Evolutionary conservation across 2,888 invertebrate genomes (phyloP), one percentile per base, ranked within the genome.

Genomic region (Stenodera caucasica): DNA sequence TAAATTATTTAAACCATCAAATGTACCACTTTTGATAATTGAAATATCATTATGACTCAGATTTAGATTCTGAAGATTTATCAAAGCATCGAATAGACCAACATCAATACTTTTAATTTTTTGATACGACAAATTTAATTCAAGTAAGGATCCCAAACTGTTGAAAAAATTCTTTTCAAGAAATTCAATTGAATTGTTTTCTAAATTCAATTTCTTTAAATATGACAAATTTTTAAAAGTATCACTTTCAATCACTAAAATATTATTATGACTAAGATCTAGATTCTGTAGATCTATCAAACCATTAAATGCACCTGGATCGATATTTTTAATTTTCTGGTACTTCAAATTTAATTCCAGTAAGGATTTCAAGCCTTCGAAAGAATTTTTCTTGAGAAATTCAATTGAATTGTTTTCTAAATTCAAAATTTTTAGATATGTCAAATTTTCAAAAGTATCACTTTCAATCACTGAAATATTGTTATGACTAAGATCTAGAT

Each of bases 31-130:
- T 53, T 53, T 15, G 8, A 53, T n/a, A 29, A 7, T 1, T 1
- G 49, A 33, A 5, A 58, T 58, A 15, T 58, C 30, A 29, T 58
- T 58, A 11, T 49, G 11, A 5, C 49, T 9, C 15, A 58, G 23
- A 26, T 30, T 26, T 33, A 58, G 33, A 21, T 33, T 14, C 14
- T 21, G 49, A n/a, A 58, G 14, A 32, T 40, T 53, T 0, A 9
- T 7, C 5, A 58, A 45, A 30, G 49, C 32, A 5, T 23, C n/a
- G 32, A 58, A 58, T n/a, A 11, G 9, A 30, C 35, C n/a, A 11
- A 23, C 23, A 23, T 49, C 8, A 1, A 58, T 8, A 33, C 8
- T 9, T 7, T 0, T 35, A 12, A 23, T 29, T 14, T 23, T 26
- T 9, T 29, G 40, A 26, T 58, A 53, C 49, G 30, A 18, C 0